Conservation (phyloP, 30 jellyfish, hydroid and myxozoan species). For the Euphysa ruthae region DNA sequence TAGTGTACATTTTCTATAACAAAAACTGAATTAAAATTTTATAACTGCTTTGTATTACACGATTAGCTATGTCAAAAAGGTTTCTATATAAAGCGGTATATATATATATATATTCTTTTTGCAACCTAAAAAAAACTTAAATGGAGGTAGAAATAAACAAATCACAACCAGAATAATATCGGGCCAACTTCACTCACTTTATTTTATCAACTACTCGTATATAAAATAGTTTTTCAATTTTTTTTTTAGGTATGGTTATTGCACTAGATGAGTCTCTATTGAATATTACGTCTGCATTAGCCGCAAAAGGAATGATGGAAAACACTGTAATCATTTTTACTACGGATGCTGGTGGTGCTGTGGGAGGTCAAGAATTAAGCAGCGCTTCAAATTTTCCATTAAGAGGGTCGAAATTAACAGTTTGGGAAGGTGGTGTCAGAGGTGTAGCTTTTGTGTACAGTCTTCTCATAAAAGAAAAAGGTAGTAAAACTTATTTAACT, state of each 20-base stretch:
- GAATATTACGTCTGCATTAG: slow-evolving; percentile 71
- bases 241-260: slow-evolving; percentile 78
- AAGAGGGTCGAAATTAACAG: slow-evolving; percentile 89
- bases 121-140: too few relatives aligned
- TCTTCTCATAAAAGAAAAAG: slow-evolving; percentile 39
- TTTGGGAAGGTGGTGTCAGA: slow-evolving; percentile 98
- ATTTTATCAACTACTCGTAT: too few relatives aligned
- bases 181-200: too few relatives aligned
- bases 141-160: too few relatives aligned
- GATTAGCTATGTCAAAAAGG: too few relatives aligned
- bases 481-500: slow-evolving; percentile 27
- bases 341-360: slow-evolving; percentile 91
- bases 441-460: slow-evolving; percentile 83
- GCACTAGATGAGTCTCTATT: slow-evolving; percentile 89
- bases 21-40: too few relatives aligned
- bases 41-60: too few relatives aligned
- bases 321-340: slow-evolving; percentile 71
- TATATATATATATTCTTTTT: too few relatives aligned
- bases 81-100: too few relatives aligned
- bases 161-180: too few relatives aligned
- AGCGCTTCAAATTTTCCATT: slow-evolving; percentile 92
- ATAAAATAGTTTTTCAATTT: too few relatives aligned
- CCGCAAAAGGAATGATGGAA: slow-evolving; percentile 41
- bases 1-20: too few relatives aligned
- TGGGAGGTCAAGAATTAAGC: slow-evolving; percentile 83